Evolutionary conservation across 1,140 invertebrate genomes (phyloP).

Genomic region (Eciton burchellii): DNA sequence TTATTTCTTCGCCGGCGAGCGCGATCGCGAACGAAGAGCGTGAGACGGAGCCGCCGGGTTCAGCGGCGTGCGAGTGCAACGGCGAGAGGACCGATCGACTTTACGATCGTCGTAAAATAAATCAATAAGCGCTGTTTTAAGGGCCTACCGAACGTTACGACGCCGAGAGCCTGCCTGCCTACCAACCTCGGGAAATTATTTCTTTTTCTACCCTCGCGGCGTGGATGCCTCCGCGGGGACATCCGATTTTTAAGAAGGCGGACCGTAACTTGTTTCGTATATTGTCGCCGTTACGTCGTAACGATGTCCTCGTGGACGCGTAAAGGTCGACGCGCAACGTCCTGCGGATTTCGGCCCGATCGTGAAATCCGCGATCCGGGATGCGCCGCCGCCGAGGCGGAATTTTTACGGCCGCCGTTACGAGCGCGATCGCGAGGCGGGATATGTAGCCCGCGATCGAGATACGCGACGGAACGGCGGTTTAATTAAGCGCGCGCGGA

Average conservation of each 20-base stretch:
- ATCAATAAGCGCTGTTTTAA: conserved; percentile 68
- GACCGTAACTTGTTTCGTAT: conserved; percentile 40
- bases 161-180: not conserved
- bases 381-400: conserved; percentile 4
- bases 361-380: not conserved
- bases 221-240: conserved; percentile 39
- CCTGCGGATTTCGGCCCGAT: conserved; percentile 21
- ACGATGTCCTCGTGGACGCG: conserved; percentile 23
- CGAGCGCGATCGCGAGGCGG: not conserved
- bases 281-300: conserved; percentile 32
- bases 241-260: conserved; percentile 36
- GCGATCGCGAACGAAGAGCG: conserved; percentile 37
- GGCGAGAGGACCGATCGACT: conserved; percentile 64
- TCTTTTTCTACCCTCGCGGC: conserved; percentile 36
- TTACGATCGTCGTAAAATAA: conserved; percentile 74
- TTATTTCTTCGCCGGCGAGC: not conserved
- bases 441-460: not conserved
- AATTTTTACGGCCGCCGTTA: conserved; percentile 29
- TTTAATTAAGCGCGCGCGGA: conserved; percentile 10
- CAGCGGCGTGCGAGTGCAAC: conserved; percentile 31
- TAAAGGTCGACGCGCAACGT: not conserved
- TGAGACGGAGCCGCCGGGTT: not conserved
- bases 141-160: conserved; percentile 49
- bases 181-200: conserved; percentile 50
- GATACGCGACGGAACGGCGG: not conserved